Evolutionary conservation across 2,888 invertebrate genomes (phyloP).

Genomic region (Polydrusus tereticollis): DNA sequence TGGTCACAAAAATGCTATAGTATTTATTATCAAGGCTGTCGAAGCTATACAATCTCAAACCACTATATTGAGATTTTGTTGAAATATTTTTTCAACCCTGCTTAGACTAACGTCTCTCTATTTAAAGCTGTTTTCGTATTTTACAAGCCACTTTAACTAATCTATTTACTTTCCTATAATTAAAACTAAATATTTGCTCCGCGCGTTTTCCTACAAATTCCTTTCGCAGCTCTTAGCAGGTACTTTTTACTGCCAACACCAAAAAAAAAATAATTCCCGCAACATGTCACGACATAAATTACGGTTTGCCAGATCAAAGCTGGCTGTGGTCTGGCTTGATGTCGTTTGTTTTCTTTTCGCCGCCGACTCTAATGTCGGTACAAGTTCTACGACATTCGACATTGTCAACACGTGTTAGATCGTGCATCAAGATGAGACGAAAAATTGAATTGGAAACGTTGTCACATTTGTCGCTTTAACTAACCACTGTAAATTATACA

Average conservation of each 20-base stretch:
- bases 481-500: background rate
- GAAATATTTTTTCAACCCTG: no score
- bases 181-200: constrained; percentile 10
- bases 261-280: constrained; percentile 23
- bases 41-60: no score
- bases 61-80: no score
- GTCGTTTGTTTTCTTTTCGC: constrained; percentile 51
- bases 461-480: background rate
- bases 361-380: constrained; percentile 42
- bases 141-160: background rate
- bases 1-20: no score
- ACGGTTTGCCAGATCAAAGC: constrained; percentile 57
- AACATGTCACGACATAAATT: constrained; percentile 55
- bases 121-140: background rate
- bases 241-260: constrained; percentile 33
- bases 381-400: constrained; percentile 49
- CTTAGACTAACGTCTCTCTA: background rate
- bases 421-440: constrained; percentile 53
- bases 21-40: no score
- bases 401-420: constrained; percentile 59
- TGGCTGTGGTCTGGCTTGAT: constrained; percentile 47
- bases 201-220: constrained; percentile 5
- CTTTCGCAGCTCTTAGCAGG: constrained; percentile 28
- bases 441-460: constrained; percentile 8
- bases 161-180: background rate